phyloP scores from a whole-genome alignment of 2,888 invertebrate species.

The Spisula solida region DNA sequence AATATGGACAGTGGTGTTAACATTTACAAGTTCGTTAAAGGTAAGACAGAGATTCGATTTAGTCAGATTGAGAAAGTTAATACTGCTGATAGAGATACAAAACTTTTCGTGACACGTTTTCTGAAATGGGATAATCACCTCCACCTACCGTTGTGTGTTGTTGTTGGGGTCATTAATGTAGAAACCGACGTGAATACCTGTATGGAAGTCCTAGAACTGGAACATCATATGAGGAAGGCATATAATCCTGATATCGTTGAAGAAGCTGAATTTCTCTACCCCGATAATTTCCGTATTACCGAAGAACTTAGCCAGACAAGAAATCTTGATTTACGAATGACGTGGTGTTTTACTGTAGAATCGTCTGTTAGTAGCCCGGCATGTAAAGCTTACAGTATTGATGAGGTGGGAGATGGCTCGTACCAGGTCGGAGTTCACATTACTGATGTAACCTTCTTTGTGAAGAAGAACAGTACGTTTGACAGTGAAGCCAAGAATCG shows the following conservation, averaged over 20 bases:
- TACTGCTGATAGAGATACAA: slow-evolving; percentile 69
- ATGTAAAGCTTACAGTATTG: slow-evolving; percentile 80
- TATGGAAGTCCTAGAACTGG: slow-evolving; percentile 80
- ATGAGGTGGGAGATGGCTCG: slow-evolving; percentile 74
- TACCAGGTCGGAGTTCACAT: slow-evolving; percentile 83
- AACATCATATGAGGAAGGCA: slow-evolving; percentile 77
- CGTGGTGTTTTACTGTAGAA: slow-evolving; percentile 80
- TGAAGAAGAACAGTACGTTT: slow-evolving; percentile 75
- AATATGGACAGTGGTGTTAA: slow-evolving; percentile 76
- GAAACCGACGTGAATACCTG: slow-evolving; percentile 74
- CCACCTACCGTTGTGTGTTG: slow-evolving; percentile 82
- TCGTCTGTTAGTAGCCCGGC: slow-evolving; percentile 73
- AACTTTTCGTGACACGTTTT: slow-evolving; percentile 84
- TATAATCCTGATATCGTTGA: slow-evolving; percentile 68
- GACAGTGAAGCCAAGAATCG: slow-evolving; percentile 79
- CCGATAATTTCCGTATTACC: slow-evolving; percentile 70
- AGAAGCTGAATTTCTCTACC: slow-evolving; percentile 74
- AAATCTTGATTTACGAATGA: slow-evolving; percentile 71
- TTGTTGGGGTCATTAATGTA: slow-evolving; percentile 80
- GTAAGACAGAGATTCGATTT: slow-evolving; percentile 73
- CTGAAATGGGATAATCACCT: slow-evolving; percentile 82
- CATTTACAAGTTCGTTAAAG: slow-evolving; percentile 77
- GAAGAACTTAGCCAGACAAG: slow-evolving; percentile 68
- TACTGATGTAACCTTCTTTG: slow-evolving; percentile 81
- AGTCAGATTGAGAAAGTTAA: slow-evolving; percentile 81